A percentile compares a stretch with the other conserved stretches of the same genome.
These are phyloP conservation scores for Oceanodroma tethys DNA, from an alignment of 2,113 vertebrate species.

Conservation along the genomic window DNA sequence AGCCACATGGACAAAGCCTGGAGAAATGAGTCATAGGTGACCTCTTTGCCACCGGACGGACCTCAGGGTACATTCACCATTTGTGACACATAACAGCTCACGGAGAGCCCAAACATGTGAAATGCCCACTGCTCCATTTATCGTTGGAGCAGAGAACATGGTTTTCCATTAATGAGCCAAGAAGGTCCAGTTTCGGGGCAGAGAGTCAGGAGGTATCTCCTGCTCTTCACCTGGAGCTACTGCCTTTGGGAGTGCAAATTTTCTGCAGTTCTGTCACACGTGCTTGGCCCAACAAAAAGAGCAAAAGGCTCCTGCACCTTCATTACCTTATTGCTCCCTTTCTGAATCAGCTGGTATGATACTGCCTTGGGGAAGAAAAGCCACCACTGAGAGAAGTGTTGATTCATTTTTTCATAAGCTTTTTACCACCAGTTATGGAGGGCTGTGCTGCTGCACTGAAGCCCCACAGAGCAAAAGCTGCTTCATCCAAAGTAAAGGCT, in stretches of 20 bases:
- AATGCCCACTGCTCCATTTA: background rate
- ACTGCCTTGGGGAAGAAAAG: background rate
- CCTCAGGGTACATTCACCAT: fast-evolving
- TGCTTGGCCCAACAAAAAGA: background rate
- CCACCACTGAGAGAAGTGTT: background rate
- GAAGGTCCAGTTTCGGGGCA: background rate
- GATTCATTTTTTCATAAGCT: background rate
- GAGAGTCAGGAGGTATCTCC: background rate
- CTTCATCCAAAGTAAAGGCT: background rate
- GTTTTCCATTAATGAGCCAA: background rate
- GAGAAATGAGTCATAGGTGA: background rate
- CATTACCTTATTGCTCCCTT: background rate
- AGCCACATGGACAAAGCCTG: background rate
- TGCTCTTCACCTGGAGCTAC: background rate
- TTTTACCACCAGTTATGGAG: background rate
- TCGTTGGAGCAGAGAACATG: background rate
- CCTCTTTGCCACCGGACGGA: background rate
- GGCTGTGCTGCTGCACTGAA: background rate
- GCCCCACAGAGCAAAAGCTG: background rate
- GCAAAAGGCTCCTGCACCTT: background rate
- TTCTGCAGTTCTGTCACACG: background rate
- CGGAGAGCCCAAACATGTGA: fast-evolving
- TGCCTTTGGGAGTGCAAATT: background rate
- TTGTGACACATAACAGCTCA: background rate
- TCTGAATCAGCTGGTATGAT: background rate